These are phyloP conservation scores for Vidua macroura DNA, from an alignment of 2,113 vertebrate genomes.

Conservation along the genomic window DNA sequence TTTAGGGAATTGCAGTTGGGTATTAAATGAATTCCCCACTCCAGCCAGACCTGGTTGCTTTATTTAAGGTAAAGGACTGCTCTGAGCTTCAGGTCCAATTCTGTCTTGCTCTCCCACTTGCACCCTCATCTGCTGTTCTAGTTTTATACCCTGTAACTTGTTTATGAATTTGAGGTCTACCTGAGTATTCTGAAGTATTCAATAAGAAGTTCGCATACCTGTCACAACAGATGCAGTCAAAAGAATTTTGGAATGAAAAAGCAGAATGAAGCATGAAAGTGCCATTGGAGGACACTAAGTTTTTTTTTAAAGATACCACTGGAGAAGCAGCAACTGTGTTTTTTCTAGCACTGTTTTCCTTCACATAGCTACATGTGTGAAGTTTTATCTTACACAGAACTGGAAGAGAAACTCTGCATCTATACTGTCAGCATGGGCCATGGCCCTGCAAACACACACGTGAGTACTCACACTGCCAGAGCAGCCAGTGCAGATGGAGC, in stretches of 20 bases:
- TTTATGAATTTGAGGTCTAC: not conserved
- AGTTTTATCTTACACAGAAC: not conserved
- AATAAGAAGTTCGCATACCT: not conserved
- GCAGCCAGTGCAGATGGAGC: not conserved
- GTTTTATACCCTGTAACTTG: not conserved
- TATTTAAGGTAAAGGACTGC: not conserved
- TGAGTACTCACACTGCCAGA: not conserved
- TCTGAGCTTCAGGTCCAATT: not conserved
- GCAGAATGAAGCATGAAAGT: not conserved
- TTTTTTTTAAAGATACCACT: not conserved
- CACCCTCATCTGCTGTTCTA: not conserved
- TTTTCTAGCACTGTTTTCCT: not conserved
- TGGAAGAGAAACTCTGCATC: not conserved
- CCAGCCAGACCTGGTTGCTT: not conserved
- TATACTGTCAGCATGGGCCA: not conserved
- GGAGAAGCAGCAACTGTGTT: not conserved
- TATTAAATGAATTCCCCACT: not conserved
- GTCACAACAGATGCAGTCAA: not conserved
- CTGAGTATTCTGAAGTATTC: not conserved
- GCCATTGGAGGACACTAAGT: not conserved
- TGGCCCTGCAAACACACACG: not conserved
- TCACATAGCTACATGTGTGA: not conserved
- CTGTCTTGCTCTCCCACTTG: not conserved
- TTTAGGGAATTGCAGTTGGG: not conserved
- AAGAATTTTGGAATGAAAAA: not conserved